phyloP scores from a whole-genome alignment of 2,113 vertebrate species.

The Oenanthe melanoleuca region DNA sequence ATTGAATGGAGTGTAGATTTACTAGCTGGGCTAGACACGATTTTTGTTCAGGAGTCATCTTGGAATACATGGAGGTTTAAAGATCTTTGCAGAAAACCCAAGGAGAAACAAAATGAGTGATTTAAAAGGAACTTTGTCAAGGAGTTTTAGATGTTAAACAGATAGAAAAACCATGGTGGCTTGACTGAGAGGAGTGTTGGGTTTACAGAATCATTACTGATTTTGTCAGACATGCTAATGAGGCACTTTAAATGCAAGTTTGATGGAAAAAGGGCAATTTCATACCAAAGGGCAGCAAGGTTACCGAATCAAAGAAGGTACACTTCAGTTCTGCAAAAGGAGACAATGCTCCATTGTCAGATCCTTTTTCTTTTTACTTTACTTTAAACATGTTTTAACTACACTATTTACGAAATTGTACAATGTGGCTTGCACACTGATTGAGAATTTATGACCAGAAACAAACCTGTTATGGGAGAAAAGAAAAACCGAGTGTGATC shows the following conservation, averaged over 20 bases:
- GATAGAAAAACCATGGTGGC: conserved; percentile 62
- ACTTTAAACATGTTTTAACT: conserved; percentile 70
- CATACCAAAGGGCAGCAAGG: conserved; percentile 72
- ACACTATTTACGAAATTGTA: conserved; percentile 64
- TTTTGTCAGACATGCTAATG: conserved; percentile 72
- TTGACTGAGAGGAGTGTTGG: conserved; percentile 26
- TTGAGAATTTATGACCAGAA: conserved; percentile 75
- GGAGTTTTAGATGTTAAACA: conserved; percentile 74
- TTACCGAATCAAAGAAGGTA: conserved; percentile 75
- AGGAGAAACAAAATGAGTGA: conserved; percentile 75
- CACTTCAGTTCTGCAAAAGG: conserved; percentile 51
- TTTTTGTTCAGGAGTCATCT: conserved; percentile 80
- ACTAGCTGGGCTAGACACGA: conserved; percentile 79
- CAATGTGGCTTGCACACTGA: conserved; percentile 53
- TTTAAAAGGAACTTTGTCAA: conserved; percentile 79
- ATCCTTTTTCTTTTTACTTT: conserved; percentile 57
- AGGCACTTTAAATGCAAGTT: conserved; percentile 74
- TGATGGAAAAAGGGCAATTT: conserved; percentile 72
- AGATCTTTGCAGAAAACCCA: conserved; percentile 74
- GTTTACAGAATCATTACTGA: conserved; percentile 39
- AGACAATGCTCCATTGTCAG: conserved; percentile 74
- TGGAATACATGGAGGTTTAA: conserved; percentile 77
- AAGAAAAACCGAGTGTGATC: conserved; percentile 54
- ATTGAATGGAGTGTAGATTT: conserved; percentile 80
- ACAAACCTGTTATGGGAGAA: conserved; percentile 63